Evolutionary conservation across 2,888 invertebrate species (phyloP).

Genomic region (Nemotelus pantherinus): DNA sequence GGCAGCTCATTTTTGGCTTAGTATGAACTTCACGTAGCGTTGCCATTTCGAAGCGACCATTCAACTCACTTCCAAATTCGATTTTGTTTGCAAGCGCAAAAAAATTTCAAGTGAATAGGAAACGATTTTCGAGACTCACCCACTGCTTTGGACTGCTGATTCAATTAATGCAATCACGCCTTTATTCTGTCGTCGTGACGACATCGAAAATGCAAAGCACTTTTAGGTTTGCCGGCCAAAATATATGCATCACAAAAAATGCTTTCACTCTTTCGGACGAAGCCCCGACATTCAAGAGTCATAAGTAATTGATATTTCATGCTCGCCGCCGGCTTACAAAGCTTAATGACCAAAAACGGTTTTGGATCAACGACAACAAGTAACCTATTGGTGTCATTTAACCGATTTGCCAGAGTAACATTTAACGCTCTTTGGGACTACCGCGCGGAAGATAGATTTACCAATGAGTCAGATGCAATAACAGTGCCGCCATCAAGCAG

Average conservation of each 20-base stretch:
- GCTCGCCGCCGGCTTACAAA: not conserved
- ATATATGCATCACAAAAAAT: constrained; percentile 2
- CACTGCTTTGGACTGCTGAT: constrained; percentile 12
- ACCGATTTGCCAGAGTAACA: too few species aligned
- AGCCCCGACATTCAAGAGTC: not conserved
- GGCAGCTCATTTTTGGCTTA: too few species aligned
- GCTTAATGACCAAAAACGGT: not conserved
- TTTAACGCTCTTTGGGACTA: too few species aligned
- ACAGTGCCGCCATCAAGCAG: not conserved
- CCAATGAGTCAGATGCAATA: constrained; percentile 20
- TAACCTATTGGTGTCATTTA: too few species aligned
- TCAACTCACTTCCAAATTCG: constrained; percentile 14
- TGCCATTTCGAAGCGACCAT: not conserved
- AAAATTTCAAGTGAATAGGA: not conserved
- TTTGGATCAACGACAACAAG: not conserved
- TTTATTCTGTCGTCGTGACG: not conserved
- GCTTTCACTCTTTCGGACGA: constrained; percentile 8
- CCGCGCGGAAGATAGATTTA: too few species aligned
- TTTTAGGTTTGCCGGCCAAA: not conserved
- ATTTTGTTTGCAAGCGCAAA: too few species aligned
- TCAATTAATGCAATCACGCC: constrained; percentile 24
- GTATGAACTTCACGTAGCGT: too few species aligned
- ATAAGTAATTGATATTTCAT: not conserved
- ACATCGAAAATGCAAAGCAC: not conserved
- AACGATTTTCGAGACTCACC: constrained; percentile 4